Evolutionary conservation across 2,888 invertebrate genomes (phyloP), one percentile per base, ranked within the genome.

Genomic region (Acrobeloides nanus): DNA sequence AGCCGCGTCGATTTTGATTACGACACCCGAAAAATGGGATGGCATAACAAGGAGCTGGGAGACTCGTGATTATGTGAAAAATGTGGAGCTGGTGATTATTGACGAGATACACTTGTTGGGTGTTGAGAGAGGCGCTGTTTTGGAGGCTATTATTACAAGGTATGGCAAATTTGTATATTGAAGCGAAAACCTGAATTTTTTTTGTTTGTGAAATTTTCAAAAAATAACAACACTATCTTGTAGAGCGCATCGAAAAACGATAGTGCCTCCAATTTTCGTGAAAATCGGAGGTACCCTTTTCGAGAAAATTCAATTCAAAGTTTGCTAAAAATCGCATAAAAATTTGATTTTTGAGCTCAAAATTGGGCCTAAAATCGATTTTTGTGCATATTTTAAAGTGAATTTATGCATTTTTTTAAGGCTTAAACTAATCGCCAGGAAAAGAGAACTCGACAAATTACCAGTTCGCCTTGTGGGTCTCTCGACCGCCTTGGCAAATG

Each of bases 21-120:
- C 97, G 0, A 99, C 97, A 0, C 97, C 97, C 0, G 97, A 99
- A 77, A 99, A 99, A 75, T 99, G 97, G 97, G 97, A 99, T 76
- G 95, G 95, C 44, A 88, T 99, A 69, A 92, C 90, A 2, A 56
- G 71, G 39, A 58, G 60, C 53, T 99, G 95, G 95, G 90, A 93
- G 74, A 92, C 89, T 0, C 81, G 97, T 62, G 84, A 84, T 75
- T 99, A 95, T 71, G 95, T 99, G 0, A 51, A 62, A 20, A 51
- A 68, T 27, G 74, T 74, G 12, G 74, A 74, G 5, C 69, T 80
- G 23, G 72, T 79, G 5, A 73, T 97, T 25, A 93, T 99, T 58
- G 97, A 99, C 75, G 97, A 99, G 78, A 95, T 97, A 66, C 97
- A 99, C 79, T 78, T 99, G 48, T 79, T 99, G 41, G 80, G 81